phyloP scores from a whole-genome alignment of 2,113 vertebrate species.

The Catharus bicknelli region DNA sequence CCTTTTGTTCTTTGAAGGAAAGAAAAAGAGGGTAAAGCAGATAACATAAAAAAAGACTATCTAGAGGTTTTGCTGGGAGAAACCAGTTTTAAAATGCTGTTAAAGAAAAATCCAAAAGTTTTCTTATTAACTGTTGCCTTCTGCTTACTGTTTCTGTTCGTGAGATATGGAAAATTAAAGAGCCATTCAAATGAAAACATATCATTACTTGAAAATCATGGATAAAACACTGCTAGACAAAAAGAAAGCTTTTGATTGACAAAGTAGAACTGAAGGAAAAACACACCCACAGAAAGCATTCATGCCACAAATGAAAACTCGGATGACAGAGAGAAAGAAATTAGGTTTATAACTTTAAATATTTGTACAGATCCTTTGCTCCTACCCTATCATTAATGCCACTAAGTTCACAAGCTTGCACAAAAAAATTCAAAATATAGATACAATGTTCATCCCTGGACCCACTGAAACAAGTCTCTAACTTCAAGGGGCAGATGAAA shows the following conservation, averaged over 20 bases:
- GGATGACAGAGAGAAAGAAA: not conserved
- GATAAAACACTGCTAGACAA: not conserved
- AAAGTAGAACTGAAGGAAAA: not conserved
- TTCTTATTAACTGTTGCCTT: not conserved
- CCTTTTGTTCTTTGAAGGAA: not conserved
- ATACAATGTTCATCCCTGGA: not conserved
- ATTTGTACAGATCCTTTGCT: not conserved
- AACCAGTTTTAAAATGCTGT: not conserved
- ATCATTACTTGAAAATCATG: not conserved
- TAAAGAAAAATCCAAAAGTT: not conserved
- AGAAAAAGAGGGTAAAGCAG: not conserved
- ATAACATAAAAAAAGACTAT: not conserved
- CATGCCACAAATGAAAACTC: not conserved
- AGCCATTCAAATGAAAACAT: not conserved
- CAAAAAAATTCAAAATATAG: not conserved
- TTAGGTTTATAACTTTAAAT: not conserved
- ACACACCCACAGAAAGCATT: not conserved
- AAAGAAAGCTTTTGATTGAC: not conserved
- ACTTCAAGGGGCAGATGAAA: not conserved
- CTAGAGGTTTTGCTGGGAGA: not conserved
- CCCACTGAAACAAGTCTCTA: not conserved
- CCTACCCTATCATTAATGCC: not conserved
- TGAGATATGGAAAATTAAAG: not conserved
- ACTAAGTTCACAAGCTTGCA: not conserved
- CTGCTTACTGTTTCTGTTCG: not conserved